Evolutionary conservation across 1,140 invertebrate species (phyloP).

Genomic region (Drosophila nigrodunni): DNA sequence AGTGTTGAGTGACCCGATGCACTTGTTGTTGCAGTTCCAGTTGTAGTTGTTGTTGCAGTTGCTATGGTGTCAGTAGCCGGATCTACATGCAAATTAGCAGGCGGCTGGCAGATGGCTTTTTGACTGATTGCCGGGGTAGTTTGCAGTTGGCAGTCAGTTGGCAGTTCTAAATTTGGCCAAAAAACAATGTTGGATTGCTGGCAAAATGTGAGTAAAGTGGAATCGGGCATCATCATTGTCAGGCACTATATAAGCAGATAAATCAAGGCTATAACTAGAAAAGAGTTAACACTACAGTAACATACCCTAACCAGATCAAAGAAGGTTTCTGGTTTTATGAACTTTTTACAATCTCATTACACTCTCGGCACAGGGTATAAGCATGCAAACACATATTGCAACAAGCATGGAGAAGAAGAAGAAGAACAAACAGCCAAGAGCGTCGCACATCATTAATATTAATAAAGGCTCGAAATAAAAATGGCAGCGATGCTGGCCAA

Average conservation of each 20-base stretch:
- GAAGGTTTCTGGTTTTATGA: no score
- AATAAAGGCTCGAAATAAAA: conserved; percentile 73
- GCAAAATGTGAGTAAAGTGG: background rate
- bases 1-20: conserved; percentile 43
- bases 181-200: background rate
- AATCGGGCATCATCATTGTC: background rate
- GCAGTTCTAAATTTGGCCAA: conserved; percentile 20
- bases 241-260: conserved; percentile 22
- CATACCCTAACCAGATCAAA: no score
- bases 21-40: background rate
- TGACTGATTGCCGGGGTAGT: conserved; percentile 67
- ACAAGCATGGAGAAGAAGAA: conserved; percentile 28
- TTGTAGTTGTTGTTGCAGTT: conserved; percentile 14
- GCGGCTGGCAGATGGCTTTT: conserved; percentile 67
- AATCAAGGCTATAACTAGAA: background rate
- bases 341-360: no score
- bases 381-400: conserved; percentile 55
- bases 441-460: conserved; percentile 78
- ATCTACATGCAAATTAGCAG: conserved; percentile 73
- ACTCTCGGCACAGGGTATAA: no score
- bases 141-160: conserved; percentile 22
- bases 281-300: no score
- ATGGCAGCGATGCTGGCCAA: conserved; percentile 55
- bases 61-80: conserved; percentile 34
- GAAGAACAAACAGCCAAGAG: conserved; percentile 30